Percentiles rank a stretch among this genome's conserved stretches.
These are phyloP conservation scores for Morinoia aosen DNA, from an alignment of 2,888 invertebrate genomes.

Conservation along the genomic window DNA sequence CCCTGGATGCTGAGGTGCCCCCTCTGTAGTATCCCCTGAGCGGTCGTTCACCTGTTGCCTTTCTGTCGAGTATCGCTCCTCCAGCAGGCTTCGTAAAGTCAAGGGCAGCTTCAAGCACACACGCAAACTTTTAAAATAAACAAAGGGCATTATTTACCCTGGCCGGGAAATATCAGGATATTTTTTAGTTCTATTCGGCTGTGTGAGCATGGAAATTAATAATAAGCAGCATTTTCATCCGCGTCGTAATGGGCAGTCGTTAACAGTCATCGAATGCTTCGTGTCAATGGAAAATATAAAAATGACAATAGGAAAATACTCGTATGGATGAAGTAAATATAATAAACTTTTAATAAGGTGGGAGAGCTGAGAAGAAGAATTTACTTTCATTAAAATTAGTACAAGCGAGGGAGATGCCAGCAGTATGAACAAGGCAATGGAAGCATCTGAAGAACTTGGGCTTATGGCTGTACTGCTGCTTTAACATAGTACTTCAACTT, in stretches of 20 bases:
- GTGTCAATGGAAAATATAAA: too few species aligned
- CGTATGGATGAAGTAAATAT: too few species aligned
- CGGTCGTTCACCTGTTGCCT: slow-evolving; percentile 25
- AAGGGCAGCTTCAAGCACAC: background rate
- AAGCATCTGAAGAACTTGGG: background rate
- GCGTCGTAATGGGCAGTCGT: background rate
- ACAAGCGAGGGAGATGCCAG: background rate
- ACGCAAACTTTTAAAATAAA: background rate
- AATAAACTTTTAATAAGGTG: background rate
- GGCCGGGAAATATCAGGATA: background rate
- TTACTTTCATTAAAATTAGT: background rate
- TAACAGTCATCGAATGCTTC: too few species aligned
- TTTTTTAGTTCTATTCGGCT: background rate
- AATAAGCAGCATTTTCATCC: background rate
- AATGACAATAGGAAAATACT: too few species aligned
- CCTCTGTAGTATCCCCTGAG: background rate
- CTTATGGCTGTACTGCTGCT: background rate
- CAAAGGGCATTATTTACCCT: background rate
- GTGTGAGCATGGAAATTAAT: background rate
- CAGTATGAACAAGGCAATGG: background rate
- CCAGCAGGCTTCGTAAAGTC: background rate
- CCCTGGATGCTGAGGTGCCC: background rate
- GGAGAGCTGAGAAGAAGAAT: background rate
- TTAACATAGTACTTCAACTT: background rate
- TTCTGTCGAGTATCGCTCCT: background rate